phyloP scores from a whole-genome alignment of 1,140 invertebrate genomes.

The Pogonus chalceus region DNA sequence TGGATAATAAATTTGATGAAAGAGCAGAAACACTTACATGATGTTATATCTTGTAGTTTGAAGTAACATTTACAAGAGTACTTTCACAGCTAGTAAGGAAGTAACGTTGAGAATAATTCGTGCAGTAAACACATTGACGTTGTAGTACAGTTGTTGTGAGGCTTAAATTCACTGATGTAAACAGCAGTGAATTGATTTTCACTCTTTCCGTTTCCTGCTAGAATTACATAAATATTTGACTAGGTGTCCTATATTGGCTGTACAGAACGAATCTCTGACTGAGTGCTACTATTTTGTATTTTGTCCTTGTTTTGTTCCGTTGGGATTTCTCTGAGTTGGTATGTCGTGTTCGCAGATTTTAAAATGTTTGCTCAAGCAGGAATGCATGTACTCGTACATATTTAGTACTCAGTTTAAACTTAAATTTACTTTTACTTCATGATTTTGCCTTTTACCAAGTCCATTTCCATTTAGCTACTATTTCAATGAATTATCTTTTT shows the following conservation, averaged over 20 bases:
- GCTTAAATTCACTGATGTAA: background rate
- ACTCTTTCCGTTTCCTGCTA: background rate
- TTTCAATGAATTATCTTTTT: too few species aligned
- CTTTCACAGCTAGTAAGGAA: too few species aligned
- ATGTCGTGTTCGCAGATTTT: background rate
- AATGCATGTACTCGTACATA: background rate
- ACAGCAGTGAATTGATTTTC: constrained; percentile 1
- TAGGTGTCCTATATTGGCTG: background rate
- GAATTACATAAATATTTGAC: constrained; percentile 7
- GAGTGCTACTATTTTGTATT: too few species aligned
- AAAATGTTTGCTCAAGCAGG: background rate
- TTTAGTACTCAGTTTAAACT: background rate
- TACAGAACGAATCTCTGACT: background rate
- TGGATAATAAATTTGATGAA: too few species aligned
- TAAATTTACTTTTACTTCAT: background rate
- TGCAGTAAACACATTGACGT: too few species aligned
- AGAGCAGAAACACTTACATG: too few species aligned
- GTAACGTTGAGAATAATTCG: too few species aligned
- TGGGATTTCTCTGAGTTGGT: background rate
- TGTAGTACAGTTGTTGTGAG: too few species aligned
- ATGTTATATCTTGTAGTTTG: too few species aligned
- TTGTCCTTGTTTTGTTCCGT: background rate
- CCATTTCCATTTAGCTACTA: too few species aligned
- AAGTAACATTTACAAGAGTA: too few species aligned
- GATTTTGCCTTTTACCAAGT: too few species aligned